Conservation (phyloP, 1,140 invertebrate genomes). For the Bombus soroeensis region DNA sequence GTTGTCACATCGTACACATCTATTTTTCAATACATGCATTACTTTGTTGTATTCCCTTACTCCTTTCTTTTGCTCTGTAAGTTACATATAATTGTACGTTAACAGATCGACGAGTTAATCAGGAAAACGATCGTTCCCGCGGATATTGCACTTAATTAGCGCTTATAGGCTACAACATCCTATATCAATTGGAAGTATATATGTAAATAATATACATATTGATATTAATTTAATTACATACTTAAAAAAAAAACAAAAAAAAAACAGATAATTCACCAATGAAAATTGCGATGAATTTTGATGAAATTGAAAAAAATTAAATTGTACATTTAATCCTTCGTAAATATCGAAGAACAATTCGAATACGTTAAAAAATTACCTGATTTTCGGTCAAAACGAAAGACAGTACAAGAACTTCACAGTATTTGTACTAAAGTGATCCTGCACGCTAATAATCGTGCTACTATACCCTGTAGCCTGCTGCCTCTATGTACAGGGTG, state of each 20-base stretch:
- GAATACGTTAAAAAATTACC: background rate
- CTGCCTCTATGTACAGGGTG: background rate
- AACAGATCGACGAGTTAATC: conserved; percentile 35
- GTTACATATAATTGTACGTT: background rate
- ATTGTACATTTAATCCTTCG: background rate
- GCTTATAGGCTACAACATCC: background rate
- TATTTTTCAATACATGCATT: conserved; percentile 62
- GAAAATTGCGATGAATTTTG: background rate
- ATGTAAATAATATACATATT: background rate
- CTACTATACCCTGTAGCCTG: conserved; percentile 32
- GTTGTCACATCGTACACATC: background rate
- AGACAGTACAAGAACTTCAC: background rate
- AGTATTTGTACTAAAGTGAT: background rate
- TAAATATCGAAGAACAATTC: background rate
- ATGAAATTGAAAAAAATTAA: background rate
- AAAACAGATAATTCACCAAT: background rate
- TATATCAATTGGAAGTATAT: background rate
- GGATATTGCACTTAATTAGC: conserved; percentile 18
- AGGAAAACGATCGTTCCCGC: conserved; percentile 8
- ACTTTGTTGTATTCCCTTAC: conserved; percentile 4
- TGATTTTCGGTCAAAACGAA: background rate
- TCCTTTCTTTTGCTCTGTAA: background rate
- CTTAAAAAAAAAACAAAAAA: background rate
- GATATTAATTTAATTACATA: background rate
- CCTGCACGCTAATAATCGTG: background rate